phyloP scores from a whole-genome alignment of 2,797 vertebrate genomes.

The Hylomyscus alleni region DNA sequence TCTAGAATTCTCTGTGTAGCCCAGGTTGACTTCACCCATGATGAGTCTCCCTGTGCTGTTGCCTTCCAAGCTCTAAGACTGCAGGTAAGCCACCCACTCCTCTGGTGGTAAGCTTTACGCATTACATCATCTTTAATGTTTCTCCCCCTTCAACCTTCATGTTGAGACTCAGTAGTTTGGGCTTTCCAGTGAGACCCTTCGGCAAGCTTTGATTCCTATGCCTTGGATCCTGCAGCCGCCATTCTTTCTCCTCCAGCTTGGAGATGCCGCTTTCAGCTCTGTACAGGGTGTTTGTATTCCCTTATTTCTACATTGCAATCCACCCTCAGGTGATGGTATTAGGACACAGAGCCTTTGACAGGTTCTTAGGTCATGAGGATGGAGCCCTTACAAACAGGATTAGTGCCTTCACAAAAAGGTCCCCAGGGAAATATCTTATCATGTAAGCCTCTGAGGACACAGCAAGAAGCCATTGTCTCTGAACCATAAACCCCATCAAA shows the following conservation, averaged over 20 bases:
- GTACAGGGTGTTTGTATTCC: not conserved
- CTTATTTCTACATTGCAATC: not conserved
- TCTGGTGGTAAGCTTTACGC: not conserved
- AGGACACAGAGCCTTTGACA: not conserved
- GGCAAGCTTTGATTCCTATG: not conserved
- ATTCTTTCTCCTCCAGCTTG: not conserved
- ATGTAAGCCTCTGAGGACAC: not conserved
- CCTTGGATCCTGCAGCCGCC: not conserved
- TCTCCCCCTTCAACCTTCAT: not conserved
- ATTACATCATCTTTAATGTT: fast-evolving
- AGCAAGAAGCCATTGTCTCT: not conserved
- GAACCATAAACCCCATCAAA: not conserved
- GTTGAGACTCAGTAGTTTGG: not conserved
- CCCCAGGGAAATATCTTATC: not conserved
- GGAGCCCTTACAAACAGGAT: not conserved
- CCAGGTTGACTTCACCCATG: not conserved
- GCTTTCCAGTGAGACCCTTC: not conserved
- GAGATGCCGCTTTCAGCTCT: not conserved
- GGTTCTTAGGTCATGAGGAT: not conserved
- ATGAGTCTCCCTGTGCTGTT: not conserved
- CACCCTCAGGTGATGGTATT: not conserved
- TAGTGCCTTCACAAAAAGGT: not conserved
- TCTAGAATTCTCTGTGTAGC: not conserved
- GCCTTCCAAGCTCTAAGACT: not conserved
- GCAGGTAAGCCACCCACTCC: not conserved